phyloP scores from a whole-genome alignment of 2,888 invertebrate genomes.

The Polia nebulosa region DNA sequence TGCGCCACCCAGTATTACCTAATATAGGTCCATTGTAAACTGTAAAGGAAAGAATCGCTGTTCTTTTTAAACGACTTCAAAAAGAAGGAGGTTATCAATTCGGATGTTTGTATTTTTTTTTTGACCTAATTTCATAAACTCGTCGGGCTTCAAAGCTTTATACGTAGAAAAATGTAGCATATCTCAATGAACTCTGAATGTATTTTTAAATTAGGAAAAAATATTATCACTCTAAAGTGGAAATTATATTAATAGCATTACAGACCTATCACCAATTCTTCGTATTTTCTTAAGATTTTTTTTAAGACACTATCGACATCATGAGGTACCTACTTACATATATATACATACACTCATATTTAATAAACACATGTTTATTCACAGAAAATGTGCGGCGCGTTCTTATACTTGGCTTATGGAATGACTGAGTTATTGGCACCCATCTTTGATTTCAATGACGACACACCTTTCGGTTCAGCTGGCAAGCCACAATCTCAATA shows the following conservation, averaged over 20 bases:
- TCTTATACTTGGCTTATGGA: slow-evolving; percentile 73
- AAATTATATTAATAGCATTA: not conserved
- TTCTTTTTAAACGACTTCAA: too few relatives aligned
- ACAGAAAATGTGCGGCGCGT: slow-evolving; percentile 69
- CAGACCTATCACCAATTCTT: not conserved
- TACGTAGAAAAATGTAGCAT: slow-evolving; percentile 20
- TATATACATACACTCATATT: too few relatives aligned
- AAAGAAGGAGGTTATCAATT: too few relatives aligned
- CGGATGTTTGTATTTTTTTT: too few relatives aligned
- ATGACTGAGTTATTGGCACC: slow-evolving; percentile 79
- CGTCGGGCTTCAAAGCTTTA: slow-evolving; percentile 8
- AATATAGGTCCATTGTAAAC: slow-evolving; percentile 4
- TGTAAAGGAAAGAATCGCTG: slow-evolving; percentile 24
- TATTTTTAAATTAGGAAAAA: slow-evolving; percentile 14
- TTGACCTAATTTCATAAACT: slow-evolving; percentile 26
- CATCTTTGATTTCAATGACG: slow-evolving; percentile 69
- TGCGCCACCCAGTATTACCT: too few relatives aligned
- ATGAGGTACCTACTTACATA: too few relatives aligned
- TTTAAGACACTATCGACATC: too few relatives aligned
- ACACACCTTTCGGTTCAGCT: slow-evolving; percentile 74
- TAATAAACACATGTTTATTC: slow-evolving; percentile 27
- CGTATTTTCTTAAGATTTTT: not conserved
- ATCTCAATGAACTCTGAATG: slow-evolving; percentile 21
- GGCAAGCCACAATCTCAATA: slow-evolving; percentile 70
- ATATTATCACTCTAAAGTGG: not conserved